Evolutionary conservation across 2,888 invertebrate species (phyloP).

Genomic region (Ichneumoninae sp.): DNA sequence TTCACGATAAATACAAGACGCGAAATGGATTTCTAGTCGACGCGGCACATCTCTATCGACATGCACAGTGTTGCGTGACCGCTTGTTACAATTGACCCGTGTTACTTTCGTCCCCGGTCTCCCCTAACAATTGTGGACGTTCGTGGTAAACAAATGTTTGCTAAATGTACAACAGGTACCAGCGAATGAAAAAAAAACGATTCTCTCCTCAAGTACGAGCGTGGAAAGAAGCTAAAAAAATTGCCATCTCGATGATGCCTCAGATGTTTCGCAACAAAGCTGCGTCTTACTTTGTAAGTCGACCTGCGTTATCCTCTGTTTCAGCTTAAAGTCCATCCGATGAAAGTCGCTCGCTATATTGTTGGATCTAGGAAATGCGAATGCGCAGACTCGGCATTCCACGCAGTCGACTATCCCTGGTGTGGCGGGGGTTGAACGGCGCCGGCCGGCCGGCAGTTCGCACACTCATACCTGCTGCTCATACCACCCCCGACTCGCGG

Average conservation of each 20-base stretch:
- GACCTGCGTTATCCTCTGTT: not conserved
- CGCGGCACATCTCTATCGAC: no score
- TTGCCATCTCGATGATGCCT: not conserved
- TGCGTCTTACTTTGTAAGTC: not conserved
- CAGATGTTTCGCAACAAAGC: not conserved
- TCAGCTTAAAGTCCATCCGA: not conserved
- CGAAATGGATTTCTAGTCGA: not conserved
- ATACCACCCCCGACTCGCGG: conserved; percentile 47
- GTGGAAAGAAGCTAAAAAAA: not conserved
- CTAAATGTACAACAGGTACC: no score
- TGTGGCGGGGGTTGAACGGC: conserved; percentile 42
- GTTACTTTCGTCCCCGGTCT: no score
- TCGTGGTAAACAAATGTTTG: no score
- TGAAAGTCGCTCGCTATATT: conserved; percentile 1
- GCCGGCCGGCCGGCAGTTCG: conserved; percentile 53
- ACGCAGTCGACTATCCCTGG: conserved; percentile 25
- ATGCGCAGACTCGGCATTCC: conserved; percentile 45
- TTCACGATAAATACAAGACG: conserved; percentile 3
- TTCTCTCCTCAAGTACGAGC: not conserved
- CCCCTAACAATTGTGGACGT: no score
- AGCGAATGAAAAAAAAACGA: not conserved
- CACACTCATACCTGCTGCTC: conserved; percentile 40
- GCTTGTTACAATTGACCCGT: no score
- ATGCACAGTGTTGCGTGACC: no score
- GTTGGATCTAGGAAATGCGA: not conserved